A percentile compares a stretch with the other conserved stretches of the same genome.
Conservation (phyloP, 2,113 vertebrate species). For the Phasianus colchicus region DNA sequence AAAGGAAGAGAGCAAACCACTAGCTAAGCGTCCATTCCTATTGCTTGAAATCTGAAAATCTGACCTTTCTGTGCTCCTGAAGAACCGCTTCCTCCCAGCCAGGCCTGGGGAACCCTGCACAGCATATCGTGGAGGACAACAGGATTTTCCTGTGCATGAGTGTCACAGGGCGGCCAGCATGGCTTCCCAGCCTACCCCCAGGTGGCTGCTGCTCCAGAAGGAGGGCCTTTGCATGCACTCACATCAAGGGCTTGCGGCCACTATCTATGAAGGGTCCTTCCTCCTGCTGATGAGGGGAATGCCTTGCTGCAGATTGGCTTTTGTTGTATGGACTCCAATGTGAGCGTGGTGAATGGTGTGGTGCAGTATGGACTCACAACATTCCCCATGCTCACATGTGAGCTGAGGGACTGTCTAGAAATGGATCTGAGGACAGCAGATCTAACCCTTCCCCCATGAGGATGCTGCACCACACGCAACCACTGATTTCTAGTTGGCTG, state of each 20-base stretch:
- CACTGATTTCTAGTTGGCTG: neutral
- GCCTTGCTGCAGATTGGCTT: neutral
- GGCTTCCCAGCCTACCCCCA: neutral
- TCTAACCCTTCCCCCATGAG: neutral
- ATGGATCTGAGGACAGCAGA: neutral
- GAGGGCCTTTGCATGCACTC: neutral
- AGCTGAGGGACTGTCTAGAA: neutral
- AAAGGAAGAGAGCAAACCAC: neutral
- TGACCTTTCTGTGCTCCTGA: conserved; percentile 15
- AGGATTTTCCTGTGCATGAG: conserved; percentile 46
- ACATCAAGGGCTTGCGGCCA: neutral
- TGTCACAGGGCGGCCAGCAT: neutral
- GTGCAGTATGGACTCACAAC: rapidly evolving
- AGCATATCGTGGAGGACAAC: neutral
- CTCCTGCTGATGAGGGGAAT: neutral
- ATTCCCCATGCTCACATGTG: neutral
- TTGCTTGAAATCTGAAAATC: neutral
- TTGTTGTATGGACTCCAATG: neutral
- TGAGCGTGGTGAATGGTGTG: neutral
- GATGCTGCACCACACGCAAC: neutral
- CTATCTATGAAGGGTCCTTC: neutral
- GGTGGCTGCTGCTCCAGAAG: neutral
- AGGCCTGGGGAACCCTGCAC: conserved; percentile 33
- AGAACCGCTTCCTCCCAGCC: neutral
- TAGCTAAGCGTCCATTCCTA: neutral